A percentile compares a stretch with the other conserved stretches of the same genome.
These are phyloP conservation scores for Desoria tigrina DNA, from an alignment of 2,888 invertebrate species.

Conservation along the genomic window DNA sequence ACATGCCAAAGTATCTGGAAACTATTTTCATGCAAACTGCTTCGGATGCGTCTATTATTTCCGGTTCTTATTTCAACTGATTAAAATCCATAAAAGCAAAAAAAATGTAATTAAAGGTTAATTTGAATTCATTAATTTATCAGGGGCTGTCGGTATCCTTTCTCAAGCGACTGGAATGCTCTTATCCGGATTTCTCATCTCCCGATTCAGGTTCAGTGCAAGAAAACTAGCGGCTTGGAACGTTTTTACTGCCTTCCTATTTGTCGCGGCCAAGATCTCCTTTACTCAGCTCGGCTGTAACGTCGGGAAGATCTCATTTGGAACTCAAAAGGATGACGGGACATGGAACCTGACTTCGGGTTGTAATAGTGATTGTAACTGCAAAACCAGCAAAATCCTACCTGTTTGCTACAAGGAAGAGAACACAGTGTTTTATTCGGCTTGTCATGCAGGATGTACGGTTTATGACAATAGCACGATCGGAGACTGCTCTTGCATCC, in stretches of 20 bases:
- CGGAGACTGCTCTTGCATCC: conserved; percentile 54
- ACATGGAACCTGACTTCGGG: conserved; percentile 58
- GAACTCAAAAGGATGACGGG: conserved; percentile 26
- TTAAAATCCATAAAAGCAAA: background rate
- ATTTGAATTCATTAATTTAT: background rate
- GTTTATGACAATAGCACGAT: conserved; percentile 58
- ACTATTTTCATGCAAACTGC: conserved; percentile 61
- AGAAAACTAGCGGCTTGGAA: conserved; percentile 66
- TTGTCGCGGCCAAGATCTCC: conserved; percentile 61
- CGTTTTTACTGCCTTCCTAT: conserved; percentile 63
- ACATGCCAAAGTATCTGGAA: conserved; percentile 63
- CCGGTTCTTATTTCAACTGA: conserved; percentile 59
- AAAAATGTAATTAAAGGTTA: background rate
- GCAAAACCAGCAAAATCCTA: conserved; percentile 63
- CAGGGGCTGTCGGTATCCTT: conserved; percentile 58
- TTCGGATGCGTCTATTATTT: conserved; percentile 59
- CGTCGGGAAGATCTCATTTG: conserved; percentile 43
- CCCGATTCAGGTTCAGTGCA: conserved; percentile 63
- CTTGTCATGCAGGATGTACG: conserved; percentile 73
- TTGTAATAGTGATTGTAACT: conserved; percentile 66
- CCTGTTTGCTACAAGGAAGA: conserved; percentile 67
- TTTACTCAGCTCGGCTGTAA: conserved; percentile 49
- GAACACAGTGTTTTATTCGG: conserved; percentile 67
- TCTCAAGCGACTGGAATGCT: conserved; percentile 67
- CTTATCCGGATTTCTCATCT: conserved; percentile 64